These are phyloP conservation scores for Formica selysi DNA, from an alignment of 1,140 invertebrate genomes.

Conservation along the genomic window DNA sequence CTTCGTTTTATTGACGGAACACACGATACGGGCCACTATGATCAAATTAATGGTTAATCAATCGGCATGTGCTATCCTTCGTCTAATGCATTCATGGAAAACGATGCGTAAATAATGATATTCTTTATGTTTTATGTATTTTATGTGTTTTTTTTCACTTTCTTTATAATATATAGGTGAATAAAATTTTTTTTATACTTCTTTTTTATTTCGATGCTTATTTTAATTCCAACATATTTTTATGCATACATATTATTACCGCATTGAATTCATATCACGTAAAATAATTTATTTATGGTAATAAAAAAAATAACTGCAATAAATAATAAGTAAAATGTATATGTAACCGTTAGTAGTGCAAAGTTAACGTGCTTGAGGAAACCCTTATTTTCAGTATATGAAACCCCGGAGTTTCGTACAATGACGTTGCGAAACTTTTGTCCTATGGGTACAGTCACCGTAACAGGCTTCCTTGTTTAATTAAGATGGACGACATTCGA, in stretches of 20 bases:
- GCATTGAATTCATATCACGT: not conserved
- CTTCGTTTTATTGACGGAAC: conserved; percentile 52
- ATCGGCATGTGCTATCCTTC: not conserved
- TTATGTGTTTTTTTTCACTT: not conserved
- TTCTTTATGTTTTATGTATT: not conserved
- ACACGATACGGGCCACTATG: conserved; percentile 26
- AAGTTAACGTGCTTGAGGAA: not conserved
- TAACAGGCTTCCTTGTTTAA: conserved; percentile 39
- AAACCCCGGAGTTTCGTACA: not conserved
- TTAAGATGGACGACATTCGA: conserved; percentile 33
- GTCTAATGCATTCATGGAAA: not conserved
- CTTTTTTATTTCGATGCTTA: not conserved
- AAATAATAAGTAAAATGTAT: not conserved
- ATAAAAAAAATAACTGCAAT: not conserved
- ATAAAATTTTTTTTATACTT: not conserved
- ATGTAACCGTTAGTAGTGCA: not conserved
- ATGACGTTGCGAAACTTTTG: not conserved
- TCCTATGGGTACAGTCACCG: not conserved
- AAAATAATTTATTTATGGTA: not conserved
- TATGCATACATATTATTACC: not conserved
- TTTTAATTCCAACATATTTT: not conserved
- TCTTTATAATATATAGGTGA: not conserved
- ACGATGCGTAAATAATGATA: conserved; percentile 1
- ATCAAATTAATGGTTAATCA: conserved; percentile 16
- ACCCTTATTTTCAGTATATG: not conserved